These are phyloP conservation scores for Anomalospiza imberbis DNA, from an alignment of 2,797 vertebrate genomes.

Conservation along the genomic window DNA sequence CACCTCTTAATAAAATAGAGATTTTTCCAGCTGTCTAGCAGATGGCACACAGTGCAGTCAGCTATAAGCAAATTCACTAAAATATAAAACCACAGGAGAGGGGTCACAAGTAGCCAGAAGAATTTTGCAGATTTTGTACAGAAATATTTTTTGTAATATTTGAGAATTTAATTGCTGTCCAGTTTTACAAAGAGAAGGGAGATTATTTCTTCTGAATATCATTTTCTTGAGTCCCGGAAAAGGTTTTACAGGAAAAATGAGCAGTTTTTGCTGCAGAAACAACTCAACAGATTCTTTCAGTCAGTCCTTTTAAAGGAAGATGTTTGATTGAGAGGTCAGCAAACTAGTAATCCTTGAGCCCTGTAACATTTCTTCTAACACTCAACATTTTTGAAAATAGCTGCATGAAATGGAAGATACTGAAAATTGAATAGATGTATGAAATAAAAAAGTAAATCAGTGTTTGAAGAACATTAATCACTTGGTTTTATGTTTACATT, in stretches of 20 bases:
- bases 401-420: not conserved
- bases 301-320: not conserved
- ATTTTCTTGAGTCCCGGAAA: not conserved
- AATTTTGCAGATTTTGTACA: not conserved
- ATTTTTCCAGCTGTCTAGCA: conserved; percentile 5
- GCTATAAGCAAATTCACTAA: not conserved
- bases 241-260: not conserved
- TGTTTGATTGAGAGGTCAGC: not conserved
- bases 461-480: not conserved
- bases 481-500: not conserved
- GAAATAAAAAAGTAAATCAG: not conserved
- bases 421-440: not conserved
- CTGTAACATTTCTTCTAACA: not conserved
- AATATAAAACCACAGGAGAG: not conserved
- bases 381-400: not conserved
- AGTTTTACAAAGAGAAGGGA: not conserved
- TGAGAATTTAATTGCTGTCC: not conserved
- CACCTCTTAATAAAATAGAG: not conserved
- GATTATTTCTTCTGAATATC: not conserved
- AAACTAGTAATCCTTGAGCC: not conserved
- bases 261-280: not conserved
- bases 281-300: not conserved
- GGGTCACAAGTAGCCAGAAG: not conserved
- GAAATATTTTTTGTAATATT: not conserved
- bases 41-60: not conserved